Evolutionary conservation across 37 sponge, comb jelly and placozoan species (phyloP), one percentile per base, ranked within the genome.

Genomic region (Spongia lamella): DNA sequence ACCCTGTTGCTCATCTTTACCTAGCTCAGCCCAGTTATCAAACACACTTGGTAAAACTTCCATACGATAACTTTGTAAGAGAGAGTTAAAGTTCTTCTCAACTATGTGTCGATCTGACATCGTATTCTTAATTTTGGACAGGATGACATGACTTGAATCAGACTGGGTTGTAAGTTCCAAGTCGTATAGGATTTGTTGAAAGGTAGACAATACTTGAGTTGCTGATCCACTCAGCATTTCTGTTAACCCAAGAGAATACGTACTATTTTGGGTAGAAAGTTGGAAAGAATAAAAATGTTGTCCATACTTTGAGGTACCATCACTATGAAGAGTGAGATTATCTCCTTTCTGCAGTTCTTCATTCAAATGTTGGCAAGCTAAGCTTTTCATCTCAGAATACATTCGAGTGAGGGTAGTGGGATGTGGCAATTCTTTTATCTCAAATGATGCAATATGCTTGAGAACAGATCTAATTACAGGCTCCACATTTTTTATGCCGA

Each of bases 271-370:
- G 21, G 57, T 73, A 15, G 74, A 54, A 26, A 73, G 19, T 32
- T 57, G 74, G 36, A 35, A 73, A n/a, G 58, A 27, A 16, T 26
- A 25, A 33, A 54, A 73, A 34, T 73, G 31, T 19, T 73, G 33
- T n/a, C 74, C 59, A 73, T 54, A 73, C 59, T 54, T 73, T 56
- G 60, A 35, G 3, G 74, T 73, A 3, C 74, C 74, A 73, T 73
- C 74, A 56, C 59, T 30, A 26, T 58, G 60, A 27, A 58, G 29
- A 58, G 60, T 58, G 29, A 58, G 29, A 26, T 58, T 58, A 58
- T 58, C 60, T 58, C 6, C 29, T 27, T 26, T 58, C 25, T 26
- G 6, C 25, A 73, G 34, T 32, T 73, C 59, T 56, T 54, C 57
- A 33, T 26, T n/a, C 20, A 56, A 15, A 11, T 73, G 74, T n/a